Base-by-base conservation (phyloP, 2,113 vertebrate species). In the Zosterops japonicus region DNA sequence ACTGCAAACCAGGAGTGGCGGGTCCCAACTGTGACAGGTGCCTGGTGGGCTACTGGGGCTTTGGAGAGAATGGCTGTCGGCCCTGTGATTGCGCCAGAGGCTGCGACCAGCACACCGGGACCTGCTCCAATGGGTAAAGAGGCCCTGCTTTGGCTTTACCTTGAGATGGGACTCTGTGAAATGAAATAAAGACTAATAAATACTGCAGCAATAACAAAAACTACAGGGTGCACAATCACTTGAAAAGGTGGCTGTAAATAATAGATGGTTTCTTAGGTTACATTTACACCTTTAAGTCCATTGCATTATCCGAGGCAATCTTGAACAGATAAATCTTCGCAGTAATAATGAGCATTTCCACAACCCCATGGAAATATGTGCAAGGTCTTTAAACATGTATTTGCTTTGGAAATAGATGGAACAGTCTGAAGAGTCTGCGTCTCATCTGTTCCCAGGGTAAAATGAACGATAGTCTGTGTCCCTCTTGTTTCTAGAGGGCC, bases 11-110 rank as follows among this genome's bases (percentile, higher is more conserved):
- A 3, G 99, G 98, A 11, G 98, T 98, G 31, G 98, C 97, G 0
- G 98, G 98, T 13, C 97, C 97, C 55, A 94, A 63, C 77, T 99
- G 99, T 42, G 98, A 97, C 63, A 95, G 95, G 75, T 99, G 99
- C 79, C 97, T 98, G n/a, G 86, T 97, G 69, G 98, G 98, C 53
- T 98, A 98, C 97, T 99, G 99, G 99, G 98, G 98, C 57, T 98
- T 99, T 61, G 98, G 98, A 76, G 97, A 96, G 3, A 95, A 96
- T 4, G 99, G 99, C 71, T 99, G 99, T 46, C 98, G 77, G 25
- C 97, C 98, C 41, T 99, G 98, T 55, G 83, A 95, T 74, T 99
- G 98, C 65, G 97, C 98, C 76, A 93, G 97, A 39, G 97, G 95
- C 83, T 99, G 99, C 39, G 97, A 99, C 94, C 96, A 97, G 44